phyloP scores from a whole-genome alignment of 2,797 vertebrate genomes.

The Champsocephalus gunnari region DNA sequence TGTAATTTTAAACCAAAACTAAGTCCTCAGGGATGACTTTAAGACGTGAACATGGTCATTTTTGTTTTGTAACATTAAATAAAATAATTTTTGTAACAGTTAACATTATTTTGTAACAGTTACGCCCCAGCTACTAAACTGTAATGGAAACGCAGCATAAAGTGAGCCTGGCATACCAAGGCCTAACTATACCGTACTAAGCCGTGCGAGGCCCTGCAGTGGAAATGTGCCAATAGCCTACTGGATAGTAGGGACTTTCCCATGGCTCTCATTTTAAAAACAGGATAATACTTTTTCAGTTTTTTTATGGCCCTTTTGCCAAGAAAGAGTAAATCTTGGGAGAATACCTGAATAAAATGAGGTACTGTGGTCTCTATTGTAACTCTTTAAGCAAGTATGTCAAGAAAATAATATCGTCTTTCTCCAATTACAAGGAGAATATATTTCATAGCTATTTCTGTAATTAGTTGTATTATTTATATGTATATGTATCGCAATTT shows the following conservation, averaged over 20 bases:
- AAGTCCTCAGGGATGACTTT: too few relatives aligned
- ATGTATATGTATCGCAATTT: neutral
- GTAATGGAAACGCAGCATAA: too few relatives aligned
- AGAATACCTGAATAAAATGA: neutral
- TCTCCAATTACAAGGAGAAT: neutral
- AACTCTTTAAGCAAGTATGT: neutral
- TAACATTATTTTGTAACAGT: too few relatives aligned
- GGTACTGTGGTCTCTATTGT: neutral
- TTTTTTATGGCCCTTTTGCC: neutral
- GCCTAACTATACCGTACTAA: too few relatives aligned
- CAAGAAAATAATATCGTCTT: neutral
- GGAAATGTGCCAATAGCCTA: neutral
- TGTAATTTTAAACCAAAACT: too few relatives aligned
- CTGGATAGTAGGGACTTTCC: neutral
- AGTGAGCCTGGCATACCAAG: too few relatives aligned
- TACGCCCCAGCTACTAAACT: too few relatives aligned
- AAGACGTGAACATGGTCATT: too few relatives aligned
- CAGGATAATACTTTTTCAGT: neutral
- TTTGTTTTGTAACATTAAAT: too few relatives aligned
- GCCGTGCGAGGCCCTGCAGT: too few relatives aligned
- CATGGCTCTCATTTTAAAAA: neutral
- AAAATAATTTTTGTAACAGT: too few relatives aligned
- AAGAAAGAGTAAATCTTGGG: neutral
- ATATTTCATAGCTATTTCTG: neutral
- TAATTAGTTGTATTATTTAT: neutral